Evolutionary conservation across 2,888 invertebrate species (phyloP).

Genomic region (Tiphia femorata): DNA sequence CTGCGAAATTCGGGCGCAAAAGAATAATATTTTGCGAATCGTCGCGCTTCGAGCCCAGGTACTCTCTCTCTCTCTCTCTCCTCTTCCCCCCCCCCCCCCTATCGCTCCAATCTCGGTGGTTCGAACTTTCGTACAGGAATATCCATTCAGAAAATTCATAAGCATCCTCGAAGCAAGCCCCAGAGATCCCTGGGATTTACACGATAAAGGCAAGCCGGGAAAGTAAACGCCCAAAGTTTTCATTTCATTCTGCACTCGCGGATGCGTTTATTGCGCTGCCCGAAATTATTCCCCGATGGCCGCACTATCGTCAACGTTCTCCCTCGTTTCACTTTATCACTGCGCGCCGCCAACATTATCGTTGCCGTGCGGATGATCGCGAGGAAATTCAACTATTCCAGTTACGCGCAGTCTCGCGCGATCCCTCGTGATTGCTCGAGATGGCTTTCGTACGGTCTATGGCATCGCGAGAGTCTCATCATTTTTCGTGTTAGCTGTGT

Average conservation of each 20-base stretch:
- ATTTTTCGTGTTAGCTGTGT: no score
- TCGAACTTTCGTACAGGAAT: no score
- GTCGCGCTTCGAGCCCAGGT: no score
- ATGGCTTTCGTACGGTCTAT: not conserved
- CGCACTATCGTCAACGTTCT: not conserved
- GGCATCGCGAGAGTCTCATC: not conserved
- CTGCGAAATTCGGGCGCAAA: no score
- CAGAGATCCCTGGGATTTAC: constrained; percentile 21
- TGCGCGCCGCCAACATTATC: not conserved
- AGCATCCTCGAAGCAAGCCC: not conserved
- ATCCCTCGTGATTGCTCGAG: no score
- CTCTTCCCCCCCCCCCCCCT: no score
- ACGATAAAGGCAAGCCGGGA: constrained; percentile 24
- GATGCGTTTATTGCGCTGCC: constrained; percentile 12
- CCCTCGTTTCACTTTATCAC: not conserved
- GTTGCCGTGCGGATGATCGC: not conserved
- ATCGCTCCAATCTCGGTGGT: no score
- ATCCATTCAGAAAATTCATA: not conserved
- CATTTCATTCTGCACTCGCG: constrained; percentile 32
- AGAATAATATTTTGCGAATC: no score
- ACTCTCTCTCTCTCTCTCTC: no score
- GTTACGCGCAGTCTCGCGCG: not conserved
- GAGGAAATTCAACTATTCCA: not conserved
- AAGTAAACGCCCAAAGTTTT: constrained; percentile 36
- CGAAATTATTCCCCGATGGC: constrained; percentile 18